Percentiles rank a stretch among this genome's conserved stretches.
These are phyloP conservation scores for Thymallus thymallus DNA, from an alignment of 2,113 vertebrate genomes.

Conservation along the genomic window DNA sequence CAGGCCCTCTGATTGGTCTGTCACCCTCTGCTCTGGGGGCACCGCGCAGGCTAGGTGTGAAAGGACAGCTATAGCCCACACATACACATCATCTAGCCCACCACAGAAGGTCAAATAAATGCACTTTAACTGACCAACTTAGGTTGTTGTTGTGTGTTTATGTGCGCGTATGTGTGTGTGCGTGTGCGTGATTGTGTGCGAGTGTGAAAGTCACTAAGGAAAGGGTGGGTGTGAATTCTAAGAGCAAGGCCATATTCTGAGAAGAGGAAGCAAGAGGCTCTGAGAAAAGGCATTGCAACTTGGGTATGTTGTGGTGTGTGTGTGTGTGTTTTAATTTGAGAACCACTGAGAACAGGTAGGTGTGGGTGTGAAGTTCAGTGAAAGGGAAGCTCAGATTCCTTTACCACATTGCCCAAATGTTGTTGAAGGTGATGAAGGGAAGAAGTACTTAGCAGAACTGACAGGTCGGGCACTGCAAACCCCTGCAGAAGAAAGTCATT, in stretches of 20 bases:
- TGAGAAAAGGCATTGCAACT: too few relatives aligned
- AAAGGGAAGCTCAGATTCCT: neutral
- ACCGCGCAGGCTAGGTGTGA: neutral
- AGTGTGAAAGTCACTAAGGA: neutral
- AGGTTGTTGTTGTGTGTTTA: neutral
- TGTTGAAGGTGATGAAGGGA: neutral
- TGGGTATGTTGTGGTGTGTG: neutral
- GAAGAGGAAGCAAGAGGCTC: too few relatives aligned
- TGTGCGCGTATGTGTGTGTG: neutral
- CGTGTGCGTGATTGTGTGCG: neutral
- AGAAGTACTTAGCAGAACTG: neutral
- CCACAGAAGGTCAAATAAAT: neutral
- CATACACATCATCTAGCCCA: neutral
- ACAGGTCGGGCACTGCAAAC: neutral
- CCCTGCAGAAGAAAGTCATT: too few relatives aligned
- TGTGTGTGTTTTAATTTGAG: neutral
- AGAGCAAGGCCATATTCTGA: neutral
- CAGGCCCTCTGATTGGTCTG: neutral
- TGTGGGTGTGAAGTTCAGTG: neutral
- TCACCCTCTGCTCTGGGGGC: neutral
- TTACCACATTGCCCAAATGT: neutral
- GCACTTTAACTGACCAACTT: neutral
- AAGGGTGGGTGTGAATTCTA: neutral
- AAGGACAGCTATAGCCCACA: neutral
- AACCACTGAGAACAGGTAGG: neutral